These are phyloP conservation scores for Trogon melanurus DNA, from an alignment of 2,113 vertebrate species.

Conservation along the genomic window DNA sequence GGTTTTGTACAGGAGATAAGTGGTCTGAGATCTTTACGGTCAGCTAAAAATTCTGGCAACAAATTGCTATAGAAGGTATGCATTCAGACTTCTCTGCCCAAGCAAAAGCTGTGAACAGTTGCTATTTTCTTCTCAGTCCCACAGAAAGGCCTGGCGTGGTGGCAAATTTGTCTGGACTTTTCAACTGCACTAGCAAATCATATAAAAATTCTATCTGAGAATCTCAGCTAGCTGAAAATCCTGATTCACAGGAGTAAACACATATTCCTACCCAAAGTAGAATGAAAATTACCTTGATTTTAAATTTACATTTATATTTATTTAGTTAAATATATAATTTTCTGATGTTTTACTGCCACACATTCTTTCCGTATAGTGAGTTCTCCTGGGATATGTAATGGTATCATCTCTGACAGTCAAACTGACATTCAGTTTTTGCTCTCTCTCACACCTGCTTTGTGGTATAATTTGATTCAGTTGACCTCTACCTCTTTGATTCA, in stretches of 20 bases:
- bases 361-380: neutral
- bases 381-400: neutral
- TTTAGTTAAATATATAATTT: neutral
- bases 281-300: neutral
- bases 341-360: neutral
- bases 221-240: neutral
- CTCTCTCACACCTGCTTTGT: neutral
- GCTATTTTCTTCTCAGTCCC: neutral
- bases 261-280: neutral
- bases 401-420: neutral
- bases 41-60: neutral
- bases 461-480: neutral
- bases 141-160: neutral
- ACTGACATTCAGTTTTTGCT: neutral
- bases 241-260: neutral
- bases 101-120: neutral
- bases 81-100: neutral
- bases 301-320: neutral
- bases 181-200: neutral
- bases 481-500: neutral
- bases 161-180: neutral
- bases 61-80: neutral
- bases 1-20: neutral
- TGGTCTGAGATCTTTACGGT: neutral
- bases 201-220: neutral